A percentile compares a stretch with the other conserved stretches of the same genome.
Evolutionary conservation across 2,113 vertebrate species (phyloP).

Genomic region (Engystomops pustulosus): DNA sequence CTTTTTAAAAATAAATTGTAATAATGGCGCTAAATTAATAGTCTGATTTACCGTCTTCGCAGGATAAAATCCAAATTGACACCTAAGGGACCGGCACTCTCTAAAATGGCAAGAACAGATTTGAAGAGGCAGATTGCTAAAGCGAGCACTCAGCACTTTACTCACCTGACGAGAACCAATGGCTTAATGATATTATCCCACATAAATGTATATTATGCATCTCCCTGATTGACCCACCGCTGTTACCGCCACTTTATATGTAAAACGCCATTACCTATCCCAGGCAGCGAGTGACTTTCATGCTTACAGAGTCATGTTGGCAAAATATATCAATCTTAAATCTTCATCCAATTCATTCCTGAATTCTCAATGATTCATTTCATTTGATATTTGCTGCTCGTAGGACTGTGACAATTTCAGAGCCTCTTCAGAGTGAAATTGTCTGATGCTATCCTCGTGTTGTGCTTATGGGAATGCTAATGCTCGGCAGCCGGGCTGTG

Average conservation of each 20-base stretch:
- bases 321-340: slow-evolving; percentile 49
- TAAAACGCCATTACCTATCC: slow-evolving; percentile 38
- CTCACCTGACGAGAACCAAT: slow-evolving; percentile 46
- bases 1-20: slow-evolving; percentile 40
- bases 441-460: slow-evolving; percentile 49
- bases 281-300: slow-evolving; percentile 48
- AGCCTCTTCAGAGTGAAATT: slow-evolving; percentile 53
- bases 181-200: slow-evolving; percentile 26
- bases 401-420: slow-evolving; percentile 52
- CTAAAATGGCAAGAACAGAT: slow-evolving; percentile 21
- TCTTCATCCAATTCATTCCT: slow-evolving; percentile 56
- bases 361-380: slow-evolving; percentile 57
- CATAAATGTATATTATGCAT: slow-evolving; percentile 14
- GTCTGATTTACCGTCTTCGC: slow-evolving; percentile 42
- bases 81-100: slow-evolving; percentile 35
- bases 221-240: neutral
- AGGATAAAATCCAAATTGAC: slow-evolving; percentile 44
- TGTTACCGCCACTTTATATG: slow-evolving; percentile 33
- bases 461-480: slow-evolving; percentile 54
- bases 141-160: neutral
- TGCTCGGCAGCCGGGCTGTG: slow-evolving; percentile 21
- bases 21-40: slow-evolving; percentile 42
- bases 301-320: slow-evolving; percentile 45
- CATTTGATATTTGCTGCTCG: slow-evolving; percentile 56
- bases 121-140: slow-evolving; percentile 36